Evolutionary conservation across 30 jellyfish, hydroid and myxozoan genomes (phyloP).

Genomic region (Hydractinia echinata): DNA sequence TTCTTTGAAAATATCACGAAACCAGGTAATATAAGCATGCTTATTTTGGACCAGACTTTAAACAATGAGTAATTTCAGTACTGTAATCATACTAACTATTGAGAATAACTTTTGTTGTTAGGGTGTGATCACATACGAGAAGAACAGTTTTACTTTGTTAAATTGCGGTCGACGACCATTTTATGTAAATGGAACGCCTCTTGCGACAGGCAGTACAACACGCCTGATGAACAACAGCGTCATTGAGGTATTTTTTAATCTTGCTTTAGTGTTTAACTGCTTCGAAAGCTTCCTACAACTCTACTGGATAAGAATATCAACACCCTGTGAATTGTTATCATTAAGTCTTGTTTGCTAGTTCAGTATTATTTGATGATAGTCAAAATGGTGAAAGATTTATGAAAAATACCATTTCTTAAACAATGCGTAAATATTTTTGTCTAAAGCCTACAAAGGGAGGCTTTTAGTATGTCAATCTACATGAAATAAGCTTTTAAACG

Average conservation of each 20-base stretch:
- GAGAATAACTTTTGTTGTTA: background rate
- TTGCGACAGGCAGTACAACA: slow-evolving; percentile 46
- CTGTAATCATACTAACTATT: too few species aligned
- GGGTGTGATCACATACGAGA: slow-evolving; percentile 29
- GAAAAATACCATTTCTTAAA: too few species aligned
- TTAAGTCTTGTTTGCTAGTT: too few species aligned
- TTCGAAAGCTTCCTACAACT: background rate
- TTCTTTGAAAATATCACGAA: slow-evolving; percentile 76
- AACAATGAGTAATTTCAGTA: background rate
- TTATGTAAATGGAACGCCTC: slow-evolving; percentile 72
- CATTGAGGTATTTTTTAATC: slow-evolving; percentile 22
- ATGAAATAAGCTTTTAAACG: too few species aligned
- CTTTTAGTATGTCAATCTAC: too few species aligned
- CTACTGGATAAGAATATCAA: too few species aligned
- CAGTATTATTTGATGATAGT: too few species aligned
- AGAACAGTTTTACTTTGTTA: background rate
- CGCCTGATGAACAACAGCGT: slow-evolving; percentile 34
- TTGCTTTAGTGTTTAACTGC: background rate
- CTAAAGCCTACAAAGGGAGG: too few species aligned
- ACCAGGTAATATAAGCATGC: slow-evolving; percentile 47
- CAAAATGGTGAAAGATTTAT: too few species aligned
- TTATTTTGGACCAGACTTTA: slow-evolving; percentile 1
- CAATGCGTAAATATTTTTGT: too few species aligned
- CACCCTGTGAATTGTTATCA: too few species aligned
- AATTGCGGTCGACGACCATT: slow-evolving; percentile 76